Evolutionary conservation across 2,888 invertebrate species (phyloP).

Genomic region (Synergus japonicus): DNA sequence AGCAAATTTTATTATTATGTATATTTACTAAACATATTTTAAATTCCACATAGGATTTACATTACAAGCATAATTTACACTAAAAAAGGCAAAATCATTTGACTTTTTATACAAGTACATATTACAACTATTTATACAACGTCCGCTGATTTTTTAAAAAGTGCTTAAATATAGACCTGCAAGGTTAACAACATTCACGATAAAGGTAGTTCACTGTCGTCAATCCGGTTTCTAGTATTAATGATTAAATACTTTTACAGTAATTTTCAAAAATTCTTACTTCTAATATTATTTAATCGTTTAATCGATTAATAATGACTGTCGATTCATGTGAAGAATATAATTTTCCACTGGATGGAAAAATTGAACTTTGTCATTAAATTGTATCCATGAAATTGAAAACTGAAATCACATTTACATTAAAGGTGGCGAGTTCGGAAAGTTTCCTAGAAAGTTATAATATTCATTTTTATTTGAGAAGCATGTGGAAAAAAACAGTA

Average conservation of each 20-base stretch:
- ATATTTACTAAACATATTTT: background rate
- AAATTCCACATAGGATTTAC: background rate
- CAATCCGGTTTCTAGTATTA: constrained; percentile 18
- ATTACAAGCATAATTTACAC: background rate
- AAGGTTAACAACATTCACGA: constrained; percentile 69
- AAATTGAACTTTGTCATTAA: background rate
- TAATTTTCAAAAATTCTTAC: constrained; percentile 10
- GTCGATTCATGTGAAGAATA: background rate
- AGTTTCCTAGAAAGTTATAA: background rate
- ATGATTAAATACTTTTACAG: constrained; percentile 21
- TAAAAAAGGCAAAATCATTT: background rate
- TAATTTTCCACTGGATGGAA: background rate
- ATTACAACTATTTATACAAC: constrained; percentile 2
- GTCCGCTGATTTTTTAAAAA: constrained; percentile 48
- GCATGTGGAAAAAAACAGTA: background rate
- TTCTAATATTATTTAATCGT: background rate
- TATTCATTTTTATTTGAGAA: background rate
- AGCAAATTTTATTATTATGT: background rate
- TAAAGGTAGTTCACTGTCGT: constrained; percentile 22
- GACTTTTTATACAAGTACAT: constrained; percentile 1
- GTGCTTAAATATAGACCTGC: constrained; percentile 40
- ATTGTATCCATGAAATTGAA: background rate
- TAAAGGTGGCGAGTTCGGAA: background rate
- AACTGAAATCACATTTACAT: background rate
- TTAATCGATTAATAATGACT: background rate